Evolutionary conservation across 1,140 invertebrate species (phyloP).

Genomic region (Mamestra configurata): DNA sequence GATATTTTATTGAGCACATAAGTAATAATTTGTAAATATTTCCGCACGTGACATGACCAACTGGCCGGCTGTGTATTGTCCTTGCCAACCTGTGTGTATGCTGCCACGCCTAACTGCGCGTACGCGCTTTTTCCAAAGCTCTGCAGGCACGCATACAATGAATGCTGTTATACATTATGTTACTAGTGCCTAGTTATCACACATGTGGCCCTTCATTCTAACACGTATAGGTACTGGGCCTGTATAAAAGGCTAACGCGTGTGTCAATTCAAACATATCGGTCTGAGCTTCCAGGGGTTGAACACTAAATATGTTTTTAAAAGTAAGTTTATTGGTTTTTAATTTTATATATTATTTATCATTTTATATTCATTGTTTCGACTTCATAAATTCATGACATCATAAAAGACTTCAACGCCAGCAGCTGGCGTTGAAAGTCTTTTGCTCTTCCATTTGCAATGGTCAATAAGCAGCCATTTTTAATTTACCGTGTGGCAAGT

Average conservation of each 20-base stretch:
- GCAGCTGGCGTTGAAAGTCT: no score
- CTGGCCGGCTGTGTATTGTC: slow-evolving; percentile 53
- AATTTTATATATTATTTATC: not conserved
- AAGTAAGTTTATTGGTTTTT: slow-evolving; percentile 69
- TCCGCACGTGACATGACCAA: slow-evolving; percentile 10
- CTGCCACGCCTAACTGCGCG: slow-evolving; percentile 56
- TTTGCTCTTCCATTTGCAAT: not conserved
- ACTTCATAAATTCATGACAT: not conserved
- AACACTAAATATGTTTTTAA: slow-evolving; percentile 73
- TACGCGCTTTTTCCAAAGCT: slow-evolving; percentile 66
- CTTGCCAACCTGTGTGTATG: slow-evolving; percentile 49
- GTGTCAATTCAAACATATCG: slow-evolving; percentile 62
- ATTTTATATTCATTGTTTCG: not conserved
- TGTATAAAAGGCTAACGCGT: slow-evolving; percentile 74
- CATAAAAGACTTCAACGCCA: no score
- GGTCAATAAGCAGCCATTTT: not conserved
- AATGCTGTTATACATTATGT: slow-evolving; percentile 61
- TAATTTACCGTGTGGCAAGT: no score
- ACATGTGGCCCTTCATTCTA: slow-evolving; percentile 64
- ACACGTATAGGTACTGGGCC: slow-evolving; percentile 54
- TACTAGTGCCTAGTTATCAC: slow-evolving; percentile 60
- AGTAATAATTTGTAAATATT: slow-evolving; percentile 11
- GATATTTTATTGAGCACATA: not conserved
- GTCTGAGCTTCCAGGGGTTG: slow-evolving; percentile 64
- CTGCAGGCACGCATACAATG: slow-evolving; percentile 60